A percentile compares a stretch with the other conserved stretches of the same genome.
These are phyloP conservation scores for Spondyliosoma cantharus DNA, from an alignment of 2,797 vertebrate genomes.

Conservation along the genomic window DNA sequence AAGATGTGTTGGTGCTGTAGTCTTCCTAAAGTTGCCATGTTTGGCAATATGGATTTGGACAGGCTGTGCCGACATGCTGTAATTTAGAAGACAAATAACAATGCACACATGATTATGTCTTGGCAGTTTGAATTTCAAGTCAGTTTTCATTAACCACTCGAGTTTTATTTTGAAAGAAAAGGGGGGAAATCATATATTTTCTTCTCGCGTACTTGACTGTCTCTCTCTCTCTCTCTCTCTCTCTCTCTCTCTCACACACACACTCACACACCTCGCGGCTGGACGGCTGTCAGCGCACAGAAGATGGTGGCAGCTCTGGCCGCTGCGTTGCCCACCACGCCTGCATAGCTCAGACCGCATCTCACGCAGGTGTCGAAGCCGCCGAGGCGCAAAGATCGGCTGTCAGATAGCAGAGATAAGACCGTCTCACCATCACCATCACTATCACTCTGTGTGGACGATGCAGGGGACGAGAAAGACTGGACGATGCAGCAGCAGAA, in stretches of 20 bases:
- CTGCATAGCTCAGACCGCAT: constrained; percentile 47
- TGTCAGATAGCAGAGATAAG: constrained; percentile 26
- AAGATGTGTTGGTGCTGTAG: neutral
- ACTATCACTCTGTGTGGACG: constrained; percentile 24
- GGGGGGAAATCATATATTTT: constrained; percentile 32
- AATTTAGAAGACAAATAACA: neutral
- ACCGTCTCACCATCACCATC: constrained; percentile 9
- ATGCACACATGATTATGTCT: too few relatives aligned
- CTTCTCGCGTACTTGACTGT: constrained; percentile 8
- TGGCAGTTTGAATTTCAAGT: too few relatives aligned
- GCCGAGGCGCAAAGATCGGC: constrained; percentile 15
- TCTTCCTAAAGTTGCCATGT: neutral
- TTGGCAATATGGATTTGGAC: neutral
- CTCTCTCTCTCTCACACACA: neutral
- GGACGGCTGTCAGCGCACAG: constrained; percentile 60
- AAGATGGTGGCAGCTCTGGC: constrained; percentile 77
- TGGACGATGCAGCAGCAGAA: constrained; percentile 27
- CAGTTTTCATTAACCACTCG: too few relatives aligned
- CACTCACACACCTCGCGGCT: constrained; percentile 26
- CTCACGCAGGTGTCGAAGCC: constrained; percentile 19
- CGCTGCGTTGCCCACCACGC: constrained; percentile 46
- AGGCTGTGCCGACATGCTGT: neutral
- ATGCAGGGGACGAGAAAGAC: constrained; percentile 19
- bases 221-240: neutral
- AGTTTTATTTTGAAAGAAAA: constrained; percentile 66